phyloP scores from a whole-genome alignment of 2,797 vertebrate species.

The Chrysocyon brachyurus region DNA sequence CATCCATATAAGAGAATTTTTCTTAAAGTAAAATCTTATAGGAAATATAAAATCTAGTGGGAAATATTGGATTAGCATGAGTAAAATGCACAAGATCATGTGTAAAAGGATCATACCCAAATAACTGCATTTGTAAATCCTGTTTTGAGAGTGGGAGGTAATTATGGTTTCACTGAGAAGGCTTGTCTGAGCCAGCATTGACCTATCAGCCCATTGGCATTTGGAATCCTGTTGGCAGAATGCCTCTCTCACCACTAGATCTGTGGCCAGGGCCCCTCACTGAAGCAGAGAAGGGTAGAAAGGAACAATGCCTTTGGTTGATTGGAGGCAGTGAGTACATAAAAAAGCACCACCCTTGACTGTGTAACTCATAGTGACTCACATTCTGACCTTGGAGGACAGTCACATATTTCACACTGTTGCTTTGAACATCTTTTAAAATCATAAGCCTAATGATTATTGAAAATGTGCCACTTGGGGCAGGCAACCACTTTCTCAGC shows the following conservation, averaged over 20 bases:
- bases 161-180: slow-evolving; percentile 34
- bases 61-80: slow-evolving; percentile 48
- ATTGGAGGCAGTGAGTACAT: background rate
- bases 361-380: background rate
- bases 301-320: background rate
- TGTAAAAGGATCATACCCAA: slow-evolving; percentile 15
- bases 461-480: background rate
- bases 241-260: background rate
- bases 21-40: slow-evolving; percentile 44
- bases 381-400: background rate
- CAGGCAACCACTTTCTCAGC: background rate
- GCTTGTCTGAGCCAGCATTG: background rate
- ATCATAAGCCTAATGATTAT: background rate
- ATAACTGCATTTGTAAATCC: slow-evolving; percentile 38
- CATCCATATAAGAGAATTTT: slow-evolving; percentile 56
- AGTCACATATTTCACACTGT: background rate
- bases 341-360: background rate
- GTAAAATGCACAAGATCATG: slow-evolving; percentile 40
- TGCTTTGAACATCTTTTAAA: background rate
- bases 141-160: background rate
- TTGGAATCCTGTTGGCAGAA: background rate
- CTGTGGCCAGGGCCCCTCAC: background rate
- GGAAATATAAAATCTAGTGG: slow-evolving; percentile 54
- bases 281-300: too few species aligned
- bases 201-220: slow-evolving; percentile 38